phyloP scores from a whole-genome alignment of 2,888 invertebrate genomes.

The Cepaea hortensis region DNA sequence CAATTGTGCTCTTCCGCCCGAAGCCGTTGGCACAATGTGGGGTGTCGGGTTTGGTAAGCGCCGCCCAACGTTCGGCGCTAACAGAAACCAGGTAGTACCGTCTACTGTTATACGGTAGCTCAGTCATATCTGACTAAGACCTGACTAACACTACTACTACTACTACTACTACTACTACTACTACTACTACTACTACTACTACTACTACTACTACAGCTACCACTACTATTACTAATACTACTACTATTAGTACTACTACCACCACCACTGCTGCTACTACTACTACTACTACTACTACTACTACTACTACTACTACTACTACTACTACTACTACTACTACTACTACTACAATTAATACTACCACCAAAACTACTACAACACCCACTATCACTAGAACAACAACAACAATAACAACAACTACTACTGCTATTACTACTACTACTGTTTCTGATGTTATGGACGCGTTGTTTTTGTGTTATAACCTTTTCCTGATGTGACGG shows the following conservation, averaged over 20 bases:
- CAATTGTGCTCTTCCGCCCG: too few relatives aligned
- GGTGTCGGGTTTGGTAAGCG: too few relatives aligned
- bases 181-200: neutral
- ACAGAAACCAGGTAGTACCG: too few relatives aligned
- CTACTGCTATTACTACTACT: too few relatives aligned
- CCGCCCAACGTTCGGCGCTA: too few relatives aligned
- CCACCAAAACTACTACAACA: neutral
- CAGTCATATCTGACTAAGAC: too few relatives aligned
- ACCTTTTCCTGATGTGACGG: too few relatives aligned
- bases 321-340: neutral
- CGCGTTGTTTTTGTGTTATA: too few relatives aligned
- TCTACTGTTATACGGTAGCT: too few relatives aligned
- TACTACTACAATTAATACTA: neutral
- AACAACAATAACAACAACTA: neutral
- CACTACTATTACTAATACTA: neutral
- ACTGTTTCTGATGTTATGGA: too few relatives aligned
- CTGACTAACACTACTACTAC: neutral
- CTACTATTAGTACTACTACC: neutral
- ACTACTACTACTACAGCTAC: neutral
- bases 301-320: neutral
- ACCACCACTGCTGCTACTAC: neutral
- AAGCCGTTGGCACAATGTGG: too few relatives aligned
- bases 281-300: neutral
- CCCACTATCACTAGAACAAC: neutral
- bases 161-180: conserved; percentile 2